Evolutionary conservation across 2,113 vertebrate genomes (phyloP).

Genomic region (Equus przewalskii): DNA sequence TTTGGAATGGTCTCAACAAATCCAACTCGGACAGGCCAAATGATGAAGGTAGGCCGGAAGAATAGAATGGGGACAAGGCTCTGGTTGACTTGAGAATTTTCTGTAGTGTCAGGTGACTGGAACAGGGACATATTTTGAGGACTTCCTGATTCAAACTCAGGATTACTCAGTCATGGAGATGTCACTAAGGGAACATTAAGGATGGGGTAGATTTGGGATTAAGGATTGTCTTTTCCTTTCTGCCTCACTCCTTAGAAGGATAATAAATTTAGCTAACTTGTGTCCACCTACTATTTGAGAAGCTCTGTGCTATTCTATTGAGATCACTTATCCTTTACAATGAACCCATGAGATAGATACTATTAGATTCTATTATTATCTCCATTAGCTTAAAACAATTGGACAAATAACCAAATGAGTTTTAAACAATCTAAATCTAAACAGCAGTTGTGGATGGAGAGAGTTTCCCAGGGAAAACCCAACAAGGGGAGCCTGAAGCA

Average conservation of each 20-base stretch:
- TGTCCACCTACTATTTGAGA: background rate
- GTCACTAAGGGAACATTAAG: background rate
- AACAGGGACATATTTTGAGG: background rate
- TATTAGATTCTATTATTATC: background rate
- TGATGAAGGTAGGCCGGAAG: background rate
- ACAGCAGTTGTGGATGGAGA: background rate
- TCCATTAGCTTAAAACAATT: background rate
- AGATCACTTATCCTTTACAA: background rate
- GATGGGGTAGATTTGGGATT: background rate
- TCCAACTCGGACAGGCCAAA: background rate
- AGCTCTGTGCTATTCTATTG: background rate
- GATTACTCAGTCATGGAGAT: background rate
- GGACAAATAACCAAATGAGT: background rate
- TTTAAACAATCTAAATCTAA: background rate
- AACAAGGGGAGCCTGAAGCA: background rate
- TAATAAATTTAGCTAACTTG: background rate
- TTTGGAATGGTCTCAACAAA: background rate
- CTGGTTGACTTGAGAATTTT: background rate
- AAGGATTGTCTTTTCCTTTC: background rate
- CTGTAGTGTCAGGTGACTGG: background rate
- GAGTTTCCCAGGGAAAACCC: background rate
- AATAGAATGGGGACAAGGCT: background rate
- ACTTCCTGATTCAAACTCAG: background rate
- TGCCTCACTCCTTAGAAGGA: background rate
- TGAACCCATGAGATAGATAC: background rate